Evolutionary conservation across 2,888 invertebrate genomes (phyloP).

Genomic region (Leptarthrus brevirostris): DNA sequence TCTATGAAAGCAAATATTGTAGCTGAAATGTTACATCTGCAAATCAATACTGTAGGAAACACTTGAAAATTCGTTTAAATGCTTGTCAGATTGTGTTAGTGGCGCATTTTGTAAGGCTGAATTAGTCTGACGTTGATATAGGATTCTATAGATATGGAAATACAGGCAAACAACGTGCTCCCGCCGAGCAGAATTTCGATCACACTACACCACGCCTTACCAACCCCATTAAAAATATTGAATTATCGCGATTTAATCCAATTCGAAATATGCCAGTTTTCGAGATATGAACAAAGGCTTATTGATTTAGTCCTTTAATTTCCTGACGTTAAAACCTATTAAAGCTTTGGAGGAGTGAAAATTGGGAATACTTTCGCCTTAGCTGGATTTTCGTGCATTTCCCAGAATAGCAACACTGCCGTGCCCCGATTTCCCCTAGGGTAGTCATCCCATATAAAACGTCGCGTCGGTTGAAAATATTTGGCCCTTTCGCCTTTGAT

Average conservation of each 20-base stretch:
- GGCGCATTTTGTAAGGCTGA: slow-evolving; percentile 26
- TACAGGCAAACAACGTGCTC: neutral
- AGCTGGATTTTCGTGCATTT: slow-evolving; percentile 15
- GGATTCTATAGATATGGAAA: neutral
- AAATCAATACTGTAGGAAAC: slow-evolving; percentile 4
- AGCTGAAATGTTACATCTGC: neutral
- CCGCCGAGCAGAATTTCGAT: neutral
- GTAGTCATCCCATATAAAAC: neutral
- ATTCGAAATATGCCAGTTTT: slow-evolving; percentile 57
- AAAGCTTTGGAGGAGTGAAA: slow-evolving; percentile 55
- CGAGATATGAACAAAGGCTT: slow-evolving; percentile 55
- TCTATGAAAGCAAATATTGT: too few relatives aligned
- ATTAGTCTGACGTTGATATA: neutral
- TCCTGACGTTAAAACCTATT: slow-evolving; percentile 59
- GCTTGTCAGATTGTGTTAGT: slow-evolving; percentile 26
- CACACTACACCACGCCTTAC: slow-evolving; percentile 34
- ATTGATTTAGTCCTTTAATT: slow-evolving; percentile 59
- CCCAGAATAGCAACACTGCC: neutral
- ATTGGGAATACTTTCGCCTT: slow-evolving; percentile 50
- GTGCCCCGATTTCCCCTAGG: neutral
- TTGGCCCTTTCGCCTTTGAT: slow-evolving; percentile 39
- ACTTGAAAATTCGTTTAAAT: slow-evolving; percentile 9
- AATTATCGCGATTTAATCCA: slow-evolving; percentile 59
- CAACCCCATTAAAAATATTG: slow-evolving; percentile 57
- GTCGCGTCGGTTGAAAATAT: neutral